Conservation (phyloP, 2,113 vertebrate species). For the Cottus gobio region DNA sequence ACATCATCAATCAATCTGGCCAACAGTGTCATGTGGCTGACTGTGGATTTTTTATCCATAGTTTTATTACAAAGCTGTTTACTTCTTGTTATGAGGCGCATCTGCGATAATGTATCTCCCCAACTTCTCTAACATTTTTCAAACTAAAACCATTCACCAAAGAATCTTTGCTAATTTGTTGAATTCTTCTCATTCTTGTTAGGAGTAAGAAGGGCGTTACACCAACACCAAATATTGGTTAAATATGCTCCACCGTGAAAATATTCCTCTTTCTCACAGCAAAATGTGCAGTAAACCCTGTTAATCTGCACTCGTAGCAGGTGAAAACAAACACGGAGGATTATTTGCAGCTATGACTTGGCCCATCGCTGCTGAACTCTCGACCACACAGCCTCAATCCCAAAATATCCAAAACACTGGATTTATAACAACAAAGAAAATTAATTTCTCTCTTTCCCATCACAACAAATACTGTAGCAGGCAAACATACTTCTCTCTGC, state of each 20-base stretch:
- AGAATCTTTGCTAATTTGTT: neutral
- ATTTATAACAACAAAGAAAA: conserved; percentile 20
- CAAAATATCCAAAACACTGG: conserved; percentile 11
- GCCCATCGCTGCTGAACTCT: conserved; percentile 3
- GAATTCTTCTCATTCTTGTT: conserved; percentile 10
- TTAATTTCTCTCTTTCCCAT: neutral
- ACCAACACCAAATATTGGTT: neutral
- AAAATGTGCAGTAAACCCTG: conserved; percentile 11
- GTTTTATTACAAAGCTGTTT: conserved; percentile 49
- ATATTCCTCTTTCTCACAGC: neutral
- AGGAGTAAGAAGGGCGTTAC: neutral
- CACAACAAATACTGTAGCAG: conserved; percentile 7
- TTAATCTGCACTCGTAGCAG: conserved; percentile 16
- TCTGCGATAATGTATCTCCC: neutral
- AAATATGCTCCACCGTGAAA: conserved; percentile 6
- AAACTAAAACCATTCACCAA: conserved; percentile 5
- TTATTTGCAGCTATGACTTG: conserved; percentile 8
- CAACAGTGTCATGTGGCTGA: conserved; percentile 31
- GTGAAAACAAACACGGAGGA: conserved; percentile 53
- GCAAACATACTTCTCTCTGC: neutral
- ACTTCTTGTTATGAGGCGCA: conserved; percentile 30
- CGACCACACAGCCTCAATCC: conserved; percentile 12
- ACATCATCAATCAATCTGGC: conserved; percentile 34
- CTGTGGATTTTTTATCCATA: conserved; percentile 14
- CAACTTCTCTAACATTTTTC: neutral